phyloP scores from a whole-genome alignment of 2,888 invertebrate genomes.

The Morpho deidamia region DNA sequence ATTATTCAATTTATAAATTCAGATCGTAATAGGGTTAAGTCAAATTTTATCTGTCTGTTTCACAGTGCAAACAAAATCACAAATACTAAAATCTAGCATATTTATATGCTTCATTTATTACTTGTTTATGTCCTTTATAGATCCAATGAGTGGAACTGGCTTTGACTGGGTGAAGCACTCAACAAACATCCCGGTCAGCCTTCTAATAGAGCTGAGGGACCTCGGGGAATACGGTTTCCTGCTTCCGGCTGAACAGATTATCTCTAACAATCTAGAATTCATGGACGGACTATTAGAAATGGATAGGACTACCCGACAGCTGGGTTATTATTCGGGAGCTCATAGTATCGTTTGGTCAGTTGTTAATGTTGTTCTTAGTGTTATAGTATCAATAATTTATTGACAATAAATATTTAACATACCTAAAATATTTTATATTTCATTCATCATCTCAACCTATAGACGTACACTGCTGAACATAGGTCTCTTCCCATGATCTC shows the following conservation, averaged over 20 bases:
- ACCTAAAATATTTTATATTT: neutral
- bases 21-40: too few relatives aligned
- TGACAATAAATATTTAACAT: neutral
- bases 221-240: conserved; percentile 77
- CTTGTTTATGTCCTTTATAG: conserved; percentile 39
- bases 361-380: conserved; percentile 28
- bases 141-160: conserved; percentile 69
- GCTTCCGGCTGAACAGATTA: conserved; percentile 72
- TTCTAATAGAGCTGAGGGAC: conserved; percentile 80
- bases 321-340: conserved; percentile 45
- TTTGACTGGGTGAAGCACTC: conserved; percentile 79
- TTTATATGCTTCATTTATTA: too few relatives aligned
- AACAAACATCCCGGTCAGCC: conserved; percentile 70
- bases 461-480: too few relatives aligned
- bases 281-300: conserved; percentile 75
- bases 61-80: too few relatives aligned
- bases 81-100: too few relatives aligned
- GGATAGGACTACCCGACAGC: conserved; percentile 46
- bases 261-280: conserved; percentile 78
- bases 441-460: too few relatives aligned
- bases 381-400: conserved; percentile 21
- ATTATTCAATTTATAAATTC: too few relatives aligned
- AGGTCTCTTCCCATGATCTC: too few relatives aligned
- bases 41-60: too few relatives aligned
- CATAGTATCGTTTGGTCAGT: conserved; percentile 29